phyloP scores from a whole-genome alignment of 2,888 invertebrate species.

The Drosophila putrida region DNA sequence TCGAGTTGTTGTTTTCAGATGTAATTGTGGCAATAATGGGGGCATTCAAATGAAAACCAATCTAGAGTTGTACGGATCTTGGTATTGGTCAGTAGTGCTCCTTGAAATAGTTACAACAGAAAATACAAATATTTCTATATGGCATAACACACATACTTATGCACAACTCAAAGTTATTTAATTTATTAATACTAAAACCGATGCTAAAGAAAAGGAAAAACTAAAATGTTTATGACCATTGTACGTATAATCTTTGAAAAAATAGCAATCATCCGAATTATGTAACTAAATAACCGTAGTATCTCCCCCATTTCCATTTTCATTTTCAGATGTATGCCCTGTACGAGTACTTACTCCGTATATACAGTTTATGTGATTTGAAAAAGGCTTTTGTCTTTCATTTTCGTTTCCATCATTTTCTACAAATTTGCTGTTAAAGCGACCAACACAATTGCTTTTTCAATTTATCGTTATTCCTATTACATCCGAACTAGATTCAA shows the following conservation, averaged over 20 bases:
- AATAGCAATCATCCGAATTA: background rate
- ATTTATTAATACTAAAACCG: background rate
- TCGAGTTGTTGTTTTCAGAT: slow-evolving; percentile 41
- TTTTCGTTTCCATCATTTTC: slow-evolving; percentile 21
- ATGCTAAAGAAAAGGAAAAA: background rate
- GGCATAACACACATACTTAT: background rate
- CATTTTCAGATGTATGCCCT: slow-evolving; percentile 38
- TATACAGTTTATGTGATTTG: slow-evolving; percentile 46
- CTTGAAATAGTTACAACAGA: background rate
- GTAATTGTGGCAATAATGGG: slow-evolving; percentile 63
- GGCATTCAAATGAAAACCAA: slow-evolving; percentile 50
- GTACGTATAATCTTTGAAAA: background rate
- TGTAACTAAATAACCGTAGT: background rate
- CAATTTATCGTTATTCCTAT: slow-evolving; percentile 12
- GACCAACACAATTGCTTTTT: slow-evolving; percentile 6
- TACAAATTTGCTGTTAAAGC: slow-evolving; percentile 26
- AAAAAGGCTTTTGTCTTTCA: slow-evolving; percentile 20
- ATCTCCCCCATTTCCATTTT: slow-evolving; percentile 3
- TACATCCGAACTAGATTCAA: slow-evolving; percentile 44
- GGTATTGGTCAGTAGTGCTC: slow-evolving; percentile 65
- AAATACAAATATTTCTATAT: background rate
- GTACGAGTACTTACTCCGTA: slow-evolving; percentile 53
- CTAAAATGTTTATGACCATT: background rate
- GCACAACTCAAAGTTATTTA: background rate
- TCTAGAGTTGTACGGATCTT: slow-evolving; percentile 30